These are phyloP conservation scores for Girardia tigrina DNA, from an alignment of 2,888 invertebrate species.

Conservation along the genomic window DNA sequence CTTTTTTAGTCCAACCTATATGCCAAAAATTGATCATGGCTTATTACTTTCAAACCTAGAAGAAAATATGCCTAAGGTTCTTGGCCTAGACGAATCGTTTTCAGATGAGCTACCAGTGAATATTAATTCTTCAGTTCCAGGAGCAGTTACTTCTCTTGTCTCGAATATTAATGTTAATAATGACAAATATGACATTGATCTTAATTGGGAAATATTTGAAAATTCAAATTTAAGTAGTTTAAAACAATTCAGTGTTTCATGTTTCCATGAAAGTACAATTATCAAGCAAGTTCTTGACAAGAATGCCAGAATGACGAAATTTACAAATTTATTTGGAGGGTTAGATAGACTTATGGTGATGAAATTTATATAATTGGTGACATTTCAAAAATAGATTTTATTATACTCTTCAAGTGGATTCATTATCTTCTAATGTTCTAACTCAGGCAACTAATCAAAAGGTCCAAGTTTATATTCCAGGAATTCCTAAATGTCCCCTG, in stretches of 20 bases:
- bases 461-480: neutral
- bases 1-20: neutral
- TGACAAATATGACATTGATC: conserved; percentile 11
- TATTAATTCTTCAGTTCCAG: neutral
- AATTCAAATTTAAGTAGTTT: neutral
- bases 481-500: neutral
- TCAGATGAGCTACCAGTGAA: neutral
- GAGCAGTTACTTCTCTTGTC: neutral
- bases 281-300: neutral
- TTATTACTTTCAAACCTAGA: neutral
- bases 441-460: neutral
- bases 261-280: conserved; percentile 1
- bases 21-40: neutral
- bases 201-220: neutral
- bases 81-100: neutral
- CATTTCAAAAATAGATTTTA: neutral
- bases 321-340: neutral
- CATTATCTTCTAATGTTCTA: neutral
- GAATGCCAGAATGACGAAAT: conserved; percentile 2
- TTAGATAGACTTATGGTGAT: neutral
- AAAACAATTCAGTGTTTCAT: conserved; percentile 6
- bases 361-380: neutral
- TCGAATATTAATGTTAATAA: neutral
- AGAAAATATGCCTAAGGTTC: conserved; percentile 2
- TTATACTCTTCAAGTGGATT: neutral